Evolutionary conservation across 2,888 invertebrate species (phyloP).

Genomic region (Lepidocyrtinus sp.): DNA sequence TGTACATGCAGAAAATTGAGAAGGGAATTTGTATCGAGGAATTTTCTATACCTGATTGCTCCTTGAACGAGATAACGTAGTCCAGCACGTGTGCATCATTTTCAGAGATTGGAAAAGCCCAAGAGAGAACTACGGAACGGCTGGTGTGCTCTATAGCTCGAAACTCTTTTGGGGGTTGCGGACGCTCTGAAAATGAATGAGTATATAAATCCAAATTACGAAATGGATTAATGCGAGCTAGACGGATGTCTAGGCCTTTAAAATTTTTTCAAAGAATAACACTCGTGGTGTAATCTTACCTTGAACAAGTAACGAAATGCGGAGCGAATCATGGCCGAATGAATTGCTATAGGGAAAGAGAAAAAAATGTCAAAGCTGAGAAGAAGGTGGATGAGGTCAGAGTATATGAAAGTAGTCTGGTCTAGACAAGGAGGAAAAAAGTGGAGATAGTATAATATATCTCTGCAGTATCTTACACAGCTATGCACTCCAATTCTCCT

Average conservation of each 20-base stretch:
- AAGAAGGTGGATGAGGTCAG: no score
- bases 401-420: no score
- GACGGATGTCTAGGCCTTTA: no score
- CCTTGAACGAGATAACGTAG: constrained; percentile 78
- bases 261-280: neutral
- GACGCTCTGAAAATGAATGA: constrained; percentile 75
- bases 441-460: no score
- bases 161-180: constrained; percentile 77
- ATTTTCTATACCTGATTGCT: constrained; percentile 75
- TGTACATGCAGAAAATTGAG: no score
- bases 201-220: no score
- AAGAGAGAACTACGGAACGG: constrained; percentile 76
- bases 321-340: constrained; percentile 77
- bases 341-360: constrained; percentile 74
- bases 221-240: no score
- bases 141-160: constrained; percentile 76
- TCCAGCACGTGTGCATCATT: constrained; percentile 74
- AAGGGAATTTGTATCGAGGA: no score
- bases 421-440: no score
- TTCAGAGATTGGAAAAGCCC: constrained; percentile 72
- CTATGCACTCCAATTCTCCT: constrained; percentile 78
- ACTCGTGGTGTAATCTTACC: no score
- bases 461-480: constrained; percentile 71
- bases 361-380: no score
- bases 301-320: constrained; percentile 73